These are phyloP conservation scores for Hippocampus barbouri DNA, from an alignment of 2,113 vertebrate genomes.

Conservation along the genomic window DNA sequence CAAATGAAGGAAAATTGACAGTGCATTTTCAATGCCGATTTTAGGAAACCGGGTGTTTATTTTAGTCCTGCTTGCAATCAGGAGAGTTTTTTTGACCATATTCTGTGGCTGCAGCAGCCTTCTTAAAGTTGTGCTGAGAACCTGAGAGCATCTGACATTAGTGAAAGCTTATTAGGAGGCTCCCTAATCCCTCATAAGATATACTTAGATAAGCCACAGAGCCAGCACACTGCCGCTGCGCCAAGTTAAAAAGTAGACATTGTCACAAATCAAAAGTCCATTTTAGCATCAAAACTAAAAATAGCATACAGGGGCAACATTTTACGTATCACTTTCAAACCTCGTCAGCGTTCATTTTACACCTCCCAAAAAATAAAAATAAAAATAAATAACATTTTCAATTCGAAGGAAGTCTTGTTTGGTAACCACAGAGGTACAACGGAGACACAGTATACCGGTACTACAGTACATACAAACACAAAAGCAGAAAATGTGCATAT, in stretches of 20 bases:
- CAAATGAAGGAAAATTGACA: background rate
- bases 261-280: conserved; percentile 1
- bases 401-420: background rate
- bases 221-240: conserved; percentile 31
- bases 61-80: background rate
- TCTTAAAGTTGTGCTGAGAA: conserved; percentile 41
- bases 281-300: background rate
- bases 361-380: background rate
- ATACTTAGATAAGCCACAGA: conserved; percentile 59
- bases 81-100: background rate
- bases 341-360: background rate
- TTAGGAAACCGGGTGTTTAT: background rate
- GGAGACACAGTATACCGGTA: conserved; percentile 1
- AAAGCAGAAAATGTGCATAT: conserved; percentile 4
- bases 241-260: conserved; percentile 47
- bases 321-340: no score
- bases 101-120: conserved; percentile 18
- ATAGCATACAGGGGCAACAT: background rate
- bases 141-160: conserved; percentile 49
- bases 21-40: background rate
- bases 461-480: background rate
- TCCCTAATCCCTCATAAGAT: conserved; percentile 64
- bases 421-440: background rate
- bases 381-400: background rate
- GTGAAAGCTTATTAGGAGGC: conserved; percentile 64